Conservation (phyloP, 2,797 vertebrate species). For the Columba guinea region DNA sequence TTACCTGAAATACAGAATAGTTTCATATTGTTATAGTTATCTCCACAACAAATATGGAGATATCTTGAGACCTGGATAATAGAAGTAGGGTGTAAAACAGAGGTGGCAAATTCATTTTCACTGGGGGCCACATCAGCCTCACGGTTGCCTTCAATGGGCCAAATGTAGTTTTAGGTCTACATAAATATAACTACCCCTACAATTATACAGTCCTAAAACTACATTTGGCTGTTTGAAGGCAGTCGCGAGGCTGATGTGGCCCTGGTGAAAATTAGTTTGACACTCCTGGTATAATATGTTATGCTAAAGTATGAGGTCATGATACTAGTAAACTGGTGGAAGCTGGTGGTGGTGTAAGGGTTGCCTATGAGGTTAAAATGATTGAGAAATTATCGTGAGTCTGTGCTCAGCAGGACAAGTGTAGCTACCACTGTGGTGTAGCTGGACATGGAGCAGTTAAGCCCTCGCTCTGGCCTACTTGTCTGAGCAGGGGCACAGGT, state of each 20-base stretch:
- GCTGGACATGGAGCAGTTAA: not conserved
- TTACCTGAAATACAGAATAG: not conserved
- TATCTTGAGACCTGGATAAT: not conserved
- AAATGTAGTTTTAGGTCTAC: too few species aligned
- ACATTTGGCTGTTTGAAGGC: too few species aligned
- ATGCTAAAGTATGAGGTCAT: not conserved
- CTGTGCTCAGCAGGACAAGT: not conserved
- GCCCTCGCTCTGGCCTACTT: not conserved
- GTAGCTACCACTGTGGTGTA: not conserved
- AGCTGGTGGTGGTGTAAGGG: not conserved
- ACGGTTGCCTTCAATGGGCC: too few species aligned
- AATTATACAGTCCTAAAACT: too few species aligned
- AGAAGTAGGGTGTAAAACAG: not conserved
- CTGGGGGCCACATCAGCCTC: too few species aligned
- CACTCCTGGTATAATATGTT: not conserved
- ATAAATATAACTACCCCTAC: too few species aligned
- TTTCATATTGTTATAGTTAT: not conserved
- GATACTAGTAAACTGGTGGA: not conserved
- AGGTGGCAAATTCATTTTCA: too few species aligned
- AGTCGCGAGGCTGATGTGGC: too few species aligned
- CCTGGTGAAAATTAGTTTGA: too few species aligned
- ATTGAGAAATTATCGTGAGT: not conserved
- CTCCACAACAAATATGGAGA: not conserved
- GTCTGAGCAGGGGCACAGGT: accelerated
- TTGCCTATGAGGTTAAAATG: not conserved